Evolutionary conservation across 2,797 vertebrate genomes (phyloP).

Genomic region (Coregonus suidteri): DNA sequence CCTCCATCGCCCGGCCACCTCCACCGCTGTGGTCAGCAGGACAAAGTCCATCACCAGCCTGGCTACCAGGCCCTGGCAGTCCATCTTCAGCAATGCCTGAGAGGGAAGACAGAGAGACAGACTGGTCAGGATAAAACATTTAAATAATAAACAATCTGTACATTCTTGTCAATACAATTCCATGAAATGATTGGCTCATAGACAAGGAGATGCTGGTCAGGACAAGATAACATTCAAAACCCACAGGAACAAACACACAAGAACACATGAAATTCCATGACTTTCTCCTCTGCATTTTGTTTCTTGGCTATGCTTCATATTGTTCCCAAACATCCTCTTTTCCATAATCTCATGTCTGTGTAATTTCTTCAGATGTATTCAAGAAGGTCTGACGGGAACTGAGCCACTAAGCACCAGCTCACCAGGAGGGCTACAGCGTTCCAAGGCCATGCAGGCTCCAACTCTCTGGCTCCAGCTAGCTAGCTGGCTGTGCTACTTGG

Average conservation of each 20-base stretch:
- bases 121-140: neutral
- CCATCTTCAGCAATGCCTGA: constrained; percentile 94
- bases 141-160: neutral
- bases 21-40: constrained; percentile 91
- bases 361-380: neutral
- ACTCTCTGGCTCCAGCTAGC: neutral
- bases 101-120: neutral
- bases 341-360: neutral
- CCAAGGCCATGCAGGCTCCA: neutral
- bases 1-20: constrained; percentile 92
- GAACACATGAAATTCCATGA: neutral
- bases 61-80: constrained; percentile 94
- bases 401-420: neutral
- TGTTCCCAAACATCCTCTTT: neutral
- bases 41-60: constrained; percentile 91
- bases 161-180: no score
- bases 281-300: neutral
- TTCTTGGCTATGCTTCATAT: neutral
- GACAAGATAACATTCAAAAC: neutral
- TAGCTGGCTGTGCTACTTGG: neutral
- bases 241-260: neutral
- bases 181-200: no score
- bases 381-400: neutral
- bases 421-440: constrained; percentile 1
- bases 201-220: neutral